phyloP scores from a whole-genome alignment of 2,113 vertebrate species.

The Trichechus manatus region DNA sequence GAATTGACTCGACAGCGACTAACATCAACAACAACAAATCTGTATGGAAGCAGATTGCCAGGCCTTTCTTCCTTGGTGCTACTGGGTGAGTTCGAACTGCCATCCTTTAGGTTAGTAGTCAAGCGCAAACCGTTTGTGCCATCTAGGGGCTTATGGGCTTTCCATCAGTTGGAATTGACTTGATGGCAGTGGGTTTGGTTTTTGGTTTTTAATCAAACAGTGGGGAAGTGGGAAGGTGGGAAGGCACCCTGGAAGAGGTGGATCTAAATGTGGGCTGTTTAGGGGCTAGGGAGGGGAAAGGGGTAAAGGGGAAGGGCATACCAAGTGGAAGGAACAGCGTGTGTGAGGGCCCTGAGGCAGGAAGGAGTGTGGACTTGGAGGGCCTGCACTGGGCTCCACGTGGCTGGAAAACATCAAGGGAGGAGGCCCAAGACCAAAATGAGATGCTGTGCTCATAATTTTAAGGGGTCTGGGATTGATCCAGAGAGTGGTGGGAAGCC shows the following conservation, averaged over 20 bases:
- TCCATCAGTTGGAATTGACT: neutral
- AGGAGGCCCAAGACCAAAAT: neutral
- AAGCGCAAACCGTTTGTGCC: no score
- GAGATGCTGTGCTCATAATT: no score
- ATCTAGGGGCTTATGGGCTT: neutral
- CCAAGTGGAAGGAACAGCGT: no score
- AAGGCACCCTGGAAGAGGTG: neutral
- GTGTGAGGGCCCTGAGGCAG: neutral
- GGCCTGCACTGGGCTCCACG: neutral
- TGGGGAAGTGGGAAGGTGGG: neutral
- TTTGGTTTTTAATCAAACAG: neutral
- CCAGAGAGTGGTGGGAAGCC: neutral
- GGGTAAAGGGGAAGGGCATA: neutral
- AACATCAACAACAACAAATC: neutral
- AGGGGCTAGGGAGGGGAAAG: no score
- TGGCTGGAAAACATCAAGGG: neutral
- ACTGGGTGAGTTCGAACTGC: no score
- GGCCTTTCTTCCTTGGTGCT: neutral
- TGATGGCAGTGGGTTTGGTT: neutral
- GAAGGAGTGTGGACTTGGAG: neutral
- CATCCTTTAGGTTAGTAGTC: no score
- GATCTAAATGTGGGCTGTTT: neutral
- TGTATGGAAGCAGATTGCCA: neutral
- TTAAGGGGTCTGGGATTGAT: neutral
- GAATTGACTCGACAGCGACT: no score